These are phyloP conservation scores for Chironomus tentans DNA, from an alignment of 2,888 invertebrate genomes.

Conservation along the genomic window DNA sequence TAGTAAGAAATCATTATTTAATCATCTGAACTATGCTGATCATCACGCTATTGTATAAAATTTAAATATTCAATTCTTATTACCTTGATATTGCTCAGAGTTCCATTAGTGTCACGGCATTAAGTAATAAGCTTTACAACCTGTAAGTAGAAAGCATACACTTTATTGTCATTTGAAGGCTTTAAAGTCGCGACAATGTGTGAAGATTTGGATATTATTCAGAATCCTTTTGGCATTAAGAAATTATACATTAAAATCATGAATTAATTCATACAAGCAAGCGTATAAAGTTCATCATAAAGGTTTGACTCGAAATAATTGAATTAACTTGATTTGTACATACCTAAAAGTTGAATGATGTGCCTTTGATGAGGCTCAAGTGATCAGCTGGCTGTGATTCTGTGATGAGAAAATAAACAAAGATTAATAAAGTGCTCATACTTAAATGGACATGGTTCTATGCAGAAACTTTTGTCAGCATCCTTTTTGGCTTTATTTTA, in stretches of 20 bases:
- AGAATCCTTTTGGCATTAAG: conserved; percentile 23
- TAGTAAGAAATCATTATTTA: too few relatives aligned
- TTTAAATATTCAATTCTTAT: background rate
- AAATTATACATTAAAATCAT: background rate
- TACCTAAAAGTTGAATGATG: background rate
- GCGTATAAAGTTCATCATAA: background rate
- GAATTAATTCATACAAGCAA: background rate
- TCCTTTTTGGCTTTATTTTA: conserved; percentile 5
- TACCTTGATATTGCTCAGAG: too few relatives aligned
- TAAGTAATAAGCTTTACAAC: too few relatives aligned
- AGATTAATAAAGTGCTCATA: too few relatives aligned
- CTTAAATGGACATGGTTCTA: too few relatives aligned
- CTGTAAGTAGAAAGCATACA: too few relatives aligned
- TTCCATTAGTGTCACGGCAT: too few relatives aligned
- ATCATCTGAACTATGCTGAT: too few relatives aligned
- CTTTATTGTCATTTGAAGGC: background rate
- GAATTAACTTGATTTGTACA: background rate
- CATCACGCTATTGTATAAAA: too few relatives aligned
- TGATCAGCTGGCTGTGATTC: background rate
- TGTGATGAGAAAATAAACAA: too few relatives aligned
- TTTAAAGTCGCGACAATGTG: background rate
- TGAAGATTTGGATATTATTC: background rate
- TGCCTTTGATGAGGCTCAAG: background rate
- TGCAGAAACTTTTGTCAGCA: background rate
- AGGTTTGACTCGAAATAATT: background rate